Conservation (phyloP, 2,113 vertebrate genomes). For the Lampris incognitus region DNA sequence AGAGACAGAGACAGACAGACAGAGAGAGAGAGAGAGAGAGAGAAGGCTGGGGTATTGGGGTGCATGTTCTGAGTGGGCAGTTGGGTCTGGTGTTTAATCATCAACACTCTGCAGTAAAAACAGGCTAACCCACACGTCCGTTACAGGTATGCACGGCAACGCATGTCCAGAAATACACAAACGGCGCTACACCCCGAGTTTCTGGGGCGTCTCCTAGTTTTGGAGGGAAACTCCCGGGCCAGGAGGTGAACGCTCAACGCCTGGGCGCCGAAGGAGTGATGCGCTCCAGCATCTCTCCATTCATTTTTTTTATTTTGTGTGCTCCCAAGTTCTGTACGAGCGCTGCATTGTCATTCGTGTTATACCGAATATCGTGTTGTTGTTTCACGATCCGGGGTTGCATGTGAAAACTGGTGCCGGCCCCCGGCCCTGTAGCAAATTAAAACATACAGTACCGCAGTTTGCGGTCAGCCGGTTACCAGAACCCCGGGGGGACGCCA, state of each 20-base stretch:
- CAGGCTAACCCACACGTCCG: slow-evolving; percentile 8
- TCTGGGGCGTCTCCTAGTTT: too few relatives aligned
- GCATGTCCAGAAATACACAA: neutral
- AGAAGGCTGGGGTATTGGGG: neutral
- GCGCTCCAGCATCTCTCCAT: too few relatives aligned
- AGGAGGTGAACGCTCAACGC: too few relatives aligned
- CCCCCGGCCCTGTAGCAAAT: slow-evolving; percentile 24
- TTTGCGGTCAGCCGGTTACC: slow-evolving; percentile 38
- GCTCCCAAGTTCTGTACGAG: too few relatives aligned
- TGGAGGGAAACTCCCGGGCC: too few relatives aligned
- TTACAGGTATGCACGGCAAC: neutral
- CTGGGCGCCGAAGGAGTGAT: too few relatives aligned
- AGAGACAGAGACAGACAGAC: too few relatives aligned
- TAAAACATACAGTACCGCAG: slow-evolving; percentile 32
- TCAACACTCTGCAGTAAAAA: slow-evolving; percentile 25
- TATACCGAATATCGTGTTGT: neutral
- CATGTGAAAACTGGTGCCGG: slow-evolving; percentile 13
- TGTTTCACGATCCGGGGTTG: slow-evolving; percentile 6
- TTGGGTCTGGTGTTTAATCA: slow-evolving; percentile 13
- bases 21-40: neutral
- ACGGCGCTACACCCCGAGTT: too few relatives aligned
- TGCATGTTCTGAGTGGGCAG: slow-evolving; percentile 26
- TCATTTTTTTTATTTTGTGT: too few relatives aligned
- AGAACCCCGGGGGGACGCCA: slow-evolving; percentile 28
- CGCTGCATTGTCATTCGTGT: neutral